Evolutionary conservation across 2,797 vertebrate species (phyloP).

Genomic region (Syndactyla subalaris): DNA sequence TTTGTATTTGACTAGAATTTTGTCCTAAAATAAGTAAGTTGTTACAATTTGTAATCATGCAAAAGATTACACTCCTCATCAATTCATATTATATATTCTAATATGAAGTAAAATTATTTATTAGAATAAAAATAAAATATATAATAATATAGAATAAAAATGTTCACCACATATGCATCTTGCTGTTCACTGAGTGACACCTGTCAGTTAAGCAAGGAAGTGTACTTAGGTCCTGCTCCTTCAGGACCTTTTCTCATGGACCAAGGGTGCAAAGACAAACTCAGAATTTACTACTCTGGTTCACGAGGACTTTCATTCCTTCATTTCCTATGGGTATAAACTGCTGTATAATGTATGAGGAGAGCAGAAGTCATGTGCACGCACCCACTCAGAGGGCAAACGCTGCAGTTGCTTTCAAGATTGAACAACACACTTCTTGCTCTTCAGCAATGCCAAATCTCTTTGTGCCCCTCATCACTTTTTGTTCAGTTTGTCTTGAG

Average conservation of each 20-base stretch:
- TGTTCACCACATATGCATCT: fast-evolving
- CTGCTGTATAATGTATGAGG: background rate
- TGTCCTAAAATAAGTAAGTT: background rate
- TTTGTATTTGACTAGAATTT: background rate
- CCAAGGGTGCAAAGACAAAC: background rate
- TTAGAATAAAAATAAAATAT: no score
- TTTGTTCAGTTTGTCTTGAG: background rate
- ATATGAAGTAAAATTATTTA: background rate
- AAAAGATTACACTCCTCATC: background rate
- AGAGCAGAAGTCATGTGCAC: fast-evolving
- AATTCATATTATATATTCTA: background rate
- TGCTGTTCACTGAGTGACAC: background rate
- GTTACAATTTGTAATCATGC: background rate
- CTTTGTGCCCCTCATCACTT: background rate
- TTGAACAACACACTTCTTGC: background rate
- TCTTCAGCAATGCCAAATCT: background rate
- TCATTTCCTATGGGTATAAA: background rate
- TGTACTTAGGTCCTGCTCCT: background rate
- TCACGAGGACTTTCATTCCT: background rate
- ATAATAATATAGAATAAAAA: background rate
- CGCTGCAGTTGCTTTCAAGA: background rate
- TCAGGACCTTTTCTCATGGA: background rate
- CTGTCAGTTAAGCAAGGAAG: background rate
- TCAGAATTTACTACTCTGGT: background rate
- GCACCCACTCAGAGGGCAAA: background rate